phyloP scores from a whole-genome alignment of 2,888 invertebrate genomes.

The Portevinia maculata region DNA sequence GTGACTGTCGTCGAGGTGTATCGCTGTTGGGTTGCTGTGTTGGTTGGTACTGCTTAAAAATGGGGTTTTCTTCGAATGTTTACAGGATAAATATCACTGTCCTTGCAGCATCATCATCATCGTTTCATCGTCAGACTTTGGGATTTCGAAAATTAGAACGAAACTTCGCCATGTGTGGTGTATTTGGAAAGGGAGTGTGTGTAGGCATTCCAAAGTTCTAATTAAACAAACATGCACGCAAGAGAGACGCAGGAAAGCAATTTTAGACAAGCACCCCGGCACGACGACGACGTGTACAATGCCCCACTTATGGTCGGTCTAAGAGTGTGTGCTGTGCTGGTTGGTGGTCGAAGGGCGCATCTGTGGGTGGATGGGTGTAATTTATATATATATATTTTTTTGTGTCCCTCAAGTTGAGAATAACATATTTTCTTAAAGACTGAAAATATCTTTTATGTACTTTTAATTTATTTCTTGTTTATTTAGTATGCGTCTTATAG shows the following conservation, averaged over 20 bases:
- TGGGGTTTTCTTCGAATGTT: slow-evolving; percentile 66
- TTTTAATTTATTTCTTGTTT: slow-evolving; percentile 73
- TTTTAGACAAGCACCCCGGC: slow-evolving; percentile 57
- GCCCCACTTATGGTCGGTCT: slow-evolving; percentile 57
- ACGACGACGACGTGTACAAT: slow-evolving; percentile 28
- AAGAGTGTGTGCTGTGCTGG: slow-evolving; percentile 12
- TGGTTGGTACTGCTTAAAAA: slow-evolving; percentile 22
- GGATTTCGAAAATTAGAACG: slow-evolving; percentile 62
- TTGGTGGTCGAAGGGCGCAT: slow-evolving; percentile 48
- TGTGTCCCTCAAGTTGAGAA: slow-evolving; percentile 41
- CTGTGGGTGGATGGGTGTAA: slow-evolving; percentile 45
- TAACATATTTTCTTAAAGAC: slow-evolving; percentile 60
- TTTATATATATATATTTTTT: slow-evolving; percentile 30
- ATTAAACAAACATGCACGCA: slow-evolving; percentile 69
- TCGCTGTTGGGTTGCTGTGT: slow-evolving; percentile 28
- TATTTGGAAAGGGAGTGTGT: not conserved
- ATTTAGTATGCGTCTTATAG: slow-evolving; percentile 66
- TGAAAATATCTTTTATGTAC: slow-evolving; percentile 62
- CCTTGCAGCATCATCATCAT: slow-evolving; percentile 26
- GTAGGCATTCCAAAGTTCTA: slow-evolving; percentile 67
- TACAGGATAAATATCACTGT: slow-evolving; percentile 67
- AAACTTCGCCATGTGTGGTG: slow-evolving; percentile 39
- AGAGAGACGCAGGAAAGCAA: slow-evolving; percentile 56
- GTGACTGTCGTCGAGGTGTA: slow-evolving; percentile 20
- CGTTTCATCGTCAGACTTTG: slow-evolving; percentile 32